These are phyloP conservation scores for Chrysotoxum bicinctum DNA, from an alignment of 2,888 invertebrate genomes.

Conservation along the genomic window DNA sequence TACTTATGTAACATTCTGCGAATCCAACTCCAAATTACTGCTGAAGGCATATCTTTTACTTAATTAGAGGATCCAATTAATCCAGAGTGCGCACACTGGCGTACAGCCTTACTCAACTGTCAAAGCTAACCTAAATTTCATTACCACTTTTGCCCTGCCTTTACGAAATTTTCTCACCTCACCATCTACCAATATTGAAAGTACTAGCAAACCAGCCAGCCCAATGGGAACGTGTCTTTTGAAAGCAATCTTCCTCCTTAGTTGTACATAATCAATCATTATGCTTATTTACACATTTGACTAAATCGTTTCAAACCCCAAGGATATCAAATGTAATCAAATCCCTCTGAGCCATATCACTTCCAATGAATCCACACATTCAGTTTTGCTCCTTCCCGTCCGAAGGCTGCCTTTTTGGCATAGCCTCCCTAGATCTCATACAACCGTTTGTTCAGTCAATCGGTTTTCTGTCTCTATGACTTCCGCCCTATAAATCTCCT, in stretches of 20 bases:
- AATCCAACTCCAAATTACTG: constrained; percentile 14
- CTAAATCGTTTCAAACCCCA: constrained; percentile 49
- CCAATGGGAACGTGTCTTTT: constrained; percentile 1
- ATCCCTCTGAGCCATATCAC: constrained; percentile 41
- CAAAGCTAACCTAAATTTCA: constrained; percentile 42
- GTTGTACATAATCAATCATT: constrained; percentile 43
- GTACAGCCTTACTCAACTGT: constrained; percentile 28
- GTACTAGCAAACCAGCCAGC: neutral
- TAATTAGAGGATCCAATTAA: constrained; percentile 38
- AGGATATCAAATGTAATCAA: constrained; percentile 59
- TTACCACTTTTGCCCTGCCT: constrained; percentile 4
- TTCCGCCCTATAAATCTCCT: constrained; percentile 19
- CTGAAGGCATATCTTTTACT: constrained; percentile 9
- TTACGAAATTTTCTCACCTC: constrained; percentile 8
- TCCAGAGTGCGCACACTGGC: neutral
- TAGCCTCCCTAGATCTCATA: neutral
- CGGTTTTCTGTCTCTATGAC: constrained; percentile 4
- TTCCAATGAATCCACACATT: constrained; percentile 13
- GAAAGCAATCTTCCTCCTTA: neutral
- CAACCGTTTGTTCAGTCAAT: neutral
- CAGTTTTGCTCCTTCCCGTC: neutral
- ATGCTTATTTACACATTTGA: constrained; percentile 48
- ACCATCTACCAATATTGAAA: neutral
- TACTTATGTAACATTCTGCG: neutral
- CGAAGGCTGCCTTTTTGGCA: neutral